Conservation (phyloP, 2,888 invertebrate genomes). For the Dasysyrphus albostriatus region DNA sequence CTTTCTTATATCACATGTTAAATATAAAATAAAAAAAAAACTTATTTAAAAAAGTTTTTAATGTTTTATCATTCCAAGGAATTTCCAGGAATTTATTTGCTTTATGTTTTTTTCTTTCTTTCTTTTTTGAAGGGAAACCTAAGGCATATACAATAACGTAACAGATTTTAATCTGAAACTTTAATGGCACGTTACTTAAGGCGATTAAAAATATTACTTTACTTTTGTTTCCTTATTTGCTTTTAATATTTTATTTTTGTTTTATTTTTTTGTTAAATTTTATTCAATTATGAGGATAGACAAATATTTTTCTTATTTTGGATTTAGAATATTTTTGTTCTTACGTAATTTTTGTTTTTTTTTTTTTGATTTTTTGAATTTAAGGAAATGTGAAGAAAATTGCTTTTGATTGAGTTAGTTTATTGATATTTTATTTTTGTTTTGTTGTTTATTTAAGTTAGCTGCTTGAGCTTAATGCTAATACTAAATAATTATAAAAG, state of each 20-base stretch:
- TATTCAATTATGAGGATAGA: constrained; percentile 33
- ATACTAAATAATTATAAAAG: background rate
- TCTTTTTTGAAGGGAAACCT: constrained; percentile 73
- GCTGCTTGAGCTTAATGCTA: constrained; percentile 3
- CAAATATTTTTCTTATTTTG: constrained; percentile 25
- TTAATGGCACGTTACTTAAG: constrained; percentile 76
- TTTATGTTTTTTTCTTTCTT: constrained; percentile 2
- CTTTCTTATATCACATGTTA: constrained; percentile 49
- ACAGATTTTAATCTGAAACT: constrained; percentile 73
- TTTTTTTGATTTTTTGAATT: constrained; percentile 1
- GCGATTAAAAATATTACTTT: constrained; percentile 65
- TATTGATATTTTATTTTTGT: constrained; percentile 21
- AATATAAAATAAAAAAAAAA: constrained; percentile 42
- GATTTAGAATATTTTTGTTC: constrained; percentile 39
- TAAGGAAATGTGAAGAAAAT: constrained; percentile 41
- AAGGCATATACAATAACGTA: constrained; percentile 75
- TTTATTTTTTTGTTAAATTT: background rate
- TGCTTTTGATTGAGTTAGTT: constrained; percentile 46
- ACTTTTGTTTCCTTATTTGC: constrained; percentile 19
- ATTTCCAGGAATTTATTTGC: constrained; percentile 11
- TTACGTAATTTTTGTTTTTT: background rate
- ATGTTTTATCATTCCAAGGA: constrained; percentile 52
- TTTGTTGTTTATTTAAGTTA: constrained; percentile 6
- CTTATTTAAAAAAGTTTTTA: constrained; percentile 29
- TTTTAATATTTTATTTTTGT: constrained; percentile 15